A percentile compares a stretch with the other conserved stretches of the same genome.
Evolutionary conservation across 2,888 invertebrate genomes (phyloP).

Genomic region (Synanthedon myopaeformis): DNA sequence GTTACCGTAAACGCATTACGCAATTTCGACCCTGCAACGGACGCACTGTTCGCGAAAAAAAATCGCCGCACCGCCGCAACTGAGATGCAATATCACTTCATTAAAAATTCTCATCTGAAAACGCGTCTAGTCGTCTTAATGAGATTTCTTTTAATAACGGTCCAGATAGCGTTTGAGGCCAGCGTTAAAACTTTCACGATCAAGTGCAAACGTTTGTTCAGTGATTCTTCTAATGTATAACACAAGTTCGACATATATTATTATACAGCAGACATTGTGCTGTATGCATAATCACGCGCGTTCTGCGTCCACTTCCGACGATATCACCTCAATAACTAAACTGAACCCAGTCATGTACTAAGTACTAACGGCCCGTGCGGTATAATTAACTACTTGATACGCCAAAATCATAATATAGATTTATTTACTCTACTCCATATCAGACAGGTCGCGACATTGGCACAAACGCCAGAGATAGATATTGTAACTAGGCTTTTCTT

Average conservation of each 20-base stretch:
- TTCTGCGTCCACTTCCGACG: slow-evolving; percentile 46
- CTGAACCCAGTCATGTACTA: slow-evolving; percentile 5
- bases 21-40: slow-evolving; percentile 33
- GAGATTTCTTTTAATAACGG: slow-evolving; percentile 58
- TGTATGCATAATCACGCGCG: slow-evolving; percentile 23
- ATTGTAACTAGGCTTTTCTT: too few relatives aligned
- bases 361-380: slow-evolving; percentile 2
- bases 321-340: slow-evolving; percentile 47
- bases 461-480: background rate
- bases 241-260: slow-evolving; percentile 24
- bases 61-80: background rate
- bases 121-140: slow-evolving; percentile 7
- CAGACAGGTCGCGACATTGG: background rate
- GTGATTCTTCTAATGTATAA: slow-evolving; percentile 45
- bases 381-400: slow-evolving; percentile 13
- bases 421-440: background rate
- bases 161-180: slow-evolving; percentile 50
- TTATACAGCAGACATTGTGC: background rate
- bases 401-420: slow-evolving; percentile 14
- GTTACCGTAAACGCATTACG: slow-evolving; percentile 32
- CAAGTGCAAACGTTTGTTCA: slow-evolving; percentile 50
- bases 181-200: slow-evolving; percentile 64
- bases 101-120: too few relatives aligned
- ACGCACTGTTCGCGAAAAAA: slow-evolving; percentile 21
- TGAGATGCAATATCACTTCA: too few relatives aligned